phyloP scores from a whole-genome alignment of 2,888 invertebrate species.

The Apodemia zela region DNA sequence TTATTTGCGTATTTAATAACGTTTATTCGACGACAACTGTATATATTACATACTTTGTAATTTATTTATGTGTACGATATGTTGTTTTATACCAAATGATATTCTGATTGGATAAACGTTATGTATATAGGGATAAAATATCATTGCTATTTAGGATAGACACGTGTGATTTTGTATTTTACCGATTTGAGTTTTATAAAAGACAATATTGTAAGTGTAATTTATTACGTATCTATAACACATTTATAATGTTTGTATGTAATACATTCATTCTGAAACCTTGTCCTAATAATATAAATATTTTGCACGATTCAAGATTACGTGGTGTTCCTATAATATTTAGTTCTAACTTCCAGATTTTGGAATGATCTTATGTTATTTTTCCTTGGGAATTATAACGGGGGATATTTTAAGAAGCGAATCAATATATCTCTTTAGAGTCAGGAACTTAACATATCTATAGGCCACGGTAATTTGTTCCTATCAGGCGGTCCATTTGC shows the following conservation, averaged over 20 bases:
- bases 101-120: conserved; percentile 32
- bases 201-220: conserved; percentile 45
- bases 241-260: conserved; percentile 15
- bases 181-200: conserved; percentile 47
- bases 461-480: too few species aligned
- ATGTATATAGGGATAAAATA: conserved; percentile 23
- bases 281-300: not conserved
- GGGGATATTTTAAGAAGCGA: too few species aligned
- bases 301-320: too few species aligned
- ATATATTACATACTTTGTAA: conserved; percentile 26
- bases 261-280: not conserved
- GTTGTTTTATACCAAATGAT: conserved; percentile 38
- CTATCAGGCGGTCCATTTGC: too few species aligned
- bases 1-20: conserved; percentile 1
- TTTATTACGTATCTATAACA: conserved; percentile 21
- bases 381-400: too few species aligned
- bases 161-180: conserved; percentile 38
- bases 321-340: too few species aligned
- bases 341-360: too few species aligned
- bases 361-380: too few species aligned
- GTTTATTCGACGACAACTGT: conserved; percentile 13
- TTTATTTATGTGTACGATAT: conserved; percentile 32
- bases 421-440: too few species aligned
- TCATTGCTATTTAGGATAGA: conserved; percentile 2
- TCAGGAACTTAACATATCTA: too few species aligned